A percentile compares a stretch with the other conserved stretches of the same genome.
Conservation (phyloP, 2,797 vertebrate genomes). For the Falco rusticolus region DNA sequence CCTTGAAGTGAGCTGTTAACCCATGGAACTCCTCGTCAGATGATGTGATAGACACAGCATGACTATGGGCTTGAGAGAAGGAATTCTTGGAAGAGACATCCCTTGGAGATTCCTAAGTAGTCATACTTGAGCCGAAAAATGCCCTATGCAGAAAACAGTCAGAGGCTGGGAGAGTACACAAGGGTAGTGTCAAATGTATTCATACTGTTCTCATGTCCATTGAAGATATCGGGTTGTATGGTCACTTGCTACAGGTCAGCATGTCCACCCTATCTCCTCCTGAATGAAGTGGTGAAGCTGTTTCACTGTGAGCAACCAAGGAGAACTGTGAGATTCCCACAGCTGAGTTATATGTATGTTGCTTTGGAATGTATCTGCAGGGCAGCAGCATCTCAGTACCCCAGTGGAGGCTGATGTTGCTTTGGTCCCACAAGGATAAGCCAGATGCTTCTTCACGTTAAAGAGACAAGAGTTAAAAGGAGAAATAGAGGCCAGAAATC, state of each 20-base stretch:
- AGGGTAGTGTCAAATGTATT: neutral
- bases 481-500: neutral
- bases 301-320: neutral
- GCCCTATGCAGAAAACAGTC: neutral
- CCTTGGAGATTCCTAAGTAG: neutral
- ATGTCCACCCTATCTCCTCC: neutral
- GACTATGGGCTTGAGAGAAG: neutral
- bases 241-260: neutral
- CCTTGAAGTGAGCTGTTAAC: neutral
- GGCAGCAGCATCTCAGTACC: neutral
- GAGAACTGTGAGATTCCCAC: neutral
- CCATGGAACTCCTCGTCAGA: fast-evolving
- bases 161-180: neutral
- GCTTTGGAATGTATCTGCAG: neutral
- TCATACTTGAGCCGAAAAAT: neutral
- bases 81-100: neutral
- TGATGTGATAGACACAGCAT: neutral
- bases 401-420: neutral
- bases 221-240: neutral
- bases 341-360: neutral
- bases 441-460: neutral
- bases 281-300: neutral
- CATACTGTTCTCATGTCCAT: neutral
- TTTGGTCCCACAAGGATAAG: neutral
- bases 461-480: neutral